phyloP scores from a whole-genome alignment of 2,797 vertebrate species.

The Cephalopachus bancanus region DNA sequence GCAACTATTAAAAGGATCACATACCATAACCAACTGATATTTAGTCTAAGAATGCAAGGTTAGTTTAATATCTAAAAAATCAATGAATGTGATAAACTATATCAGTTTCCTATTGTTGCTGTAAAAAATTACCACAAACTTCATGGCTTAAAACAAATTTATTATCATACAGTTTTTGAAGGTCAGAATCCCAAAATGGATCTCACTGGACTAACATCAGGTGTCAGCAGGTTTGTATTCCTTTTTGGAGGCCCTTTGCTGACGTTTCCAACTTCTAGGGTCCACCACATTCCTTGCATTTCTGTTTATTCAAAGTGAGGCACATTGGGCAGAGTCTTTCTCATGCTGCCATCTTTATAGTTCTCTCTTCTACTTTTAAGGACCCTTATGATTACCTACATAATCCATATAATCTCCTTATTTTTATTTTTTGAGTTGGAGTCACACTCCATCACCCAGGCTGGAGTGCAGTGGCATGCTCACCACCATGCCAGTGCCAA shows the following conservation, averaged over 20 bases:
- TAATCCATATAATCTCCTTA: not conserved
- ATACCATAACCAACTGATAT: not conserved
- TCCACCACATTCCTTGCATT: not conserved
- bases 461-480: not conserved
- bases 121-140: not conserved
- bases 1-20: not conserved
- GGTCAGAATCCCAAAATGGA: not conserved
- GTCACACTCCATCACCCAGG: not conserved
- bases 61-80: constrained; percentile 25
- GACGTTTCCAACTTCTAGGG: not conserved
- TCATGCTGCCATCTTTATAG: not conserved
- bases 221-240: not conserved
- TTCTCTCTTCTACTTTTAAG: not conserved
- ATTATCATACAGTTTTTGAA: not conserved
- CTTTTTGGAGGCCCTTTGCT: not conserved
- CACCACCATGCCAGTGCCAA: not conserved
- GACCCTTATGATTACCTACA: not conserved
- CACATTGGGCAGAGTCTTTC: not conserved
- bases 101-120: not conserved
- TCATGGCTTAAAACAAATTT: constrained; percentile 3
- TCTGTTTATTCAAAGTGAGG: not conserved
- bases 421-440: no score
- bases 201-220: not conserved
- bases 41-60: constrained; percentile 14
- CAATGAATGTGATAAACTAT: not conserved